Evolutionary conservation across 1,140 invertebrate genomes (phyloP).

Genomic region (Meloidogyne chitwoodi): DNA sequence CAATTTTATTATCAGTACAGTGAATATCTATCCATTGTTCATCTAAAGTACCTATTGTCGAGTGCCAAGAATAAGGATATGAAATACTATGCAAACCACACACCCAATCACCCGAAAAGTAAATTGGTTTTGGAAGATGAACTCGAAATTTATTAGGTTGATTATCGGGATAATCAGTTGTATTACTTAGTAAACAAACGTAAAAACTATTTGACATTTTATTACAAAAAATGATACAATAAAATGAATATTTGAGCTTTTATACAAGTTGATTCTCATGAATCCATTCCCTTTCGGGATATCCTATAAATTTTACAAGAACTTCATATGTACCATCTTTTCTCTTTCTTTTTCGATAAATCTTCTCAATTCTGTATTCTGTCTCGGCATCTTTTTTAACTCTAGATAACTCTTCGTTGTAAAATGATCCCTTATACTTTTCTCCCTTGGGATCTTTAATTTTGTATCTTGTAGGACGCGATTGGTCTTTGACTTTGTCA

Average conservation of each 20-base stretch:
- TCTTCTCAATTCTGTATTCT: neutral
- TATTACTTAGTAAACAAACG: neutral
- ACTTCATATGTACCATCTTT: neutral
- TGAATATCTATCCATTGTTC: slow-evolving; percentile 15
- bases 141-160: neutral
- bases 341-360: neutral
- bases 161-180: neutral
- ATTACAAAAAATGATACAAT: neutral
- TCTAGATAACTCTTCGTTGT: neutral
- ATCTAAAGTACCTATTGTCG: slow-evolving; percentile 7
- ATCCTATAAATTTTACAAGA: slow-evolving; percentile 1
- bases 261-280: slow-evolving; percentile 4
- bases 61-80: neutral
- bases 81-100: neutral
- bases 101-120: neutral
- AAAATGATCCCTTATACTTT: neutral
- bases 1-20: neutral
- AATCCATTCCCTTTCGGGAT: slow-evolving; percentile 7
- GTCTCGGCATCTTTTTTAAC: neutral
- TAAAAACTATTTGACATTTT: neutral
- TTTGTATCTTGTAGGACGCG: neutral
- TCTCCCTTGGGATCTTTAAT: neutral
- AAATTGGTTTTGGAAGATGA: neutral
- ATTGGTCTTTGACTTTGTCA: slow-evolving; percentile 12
- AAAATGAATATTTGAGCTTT: neutral